Evolutionary conservation across 2,113 vertebrate genomes (phyloP).

Genomic region (Crotophaga sulcirostris): DNA sequence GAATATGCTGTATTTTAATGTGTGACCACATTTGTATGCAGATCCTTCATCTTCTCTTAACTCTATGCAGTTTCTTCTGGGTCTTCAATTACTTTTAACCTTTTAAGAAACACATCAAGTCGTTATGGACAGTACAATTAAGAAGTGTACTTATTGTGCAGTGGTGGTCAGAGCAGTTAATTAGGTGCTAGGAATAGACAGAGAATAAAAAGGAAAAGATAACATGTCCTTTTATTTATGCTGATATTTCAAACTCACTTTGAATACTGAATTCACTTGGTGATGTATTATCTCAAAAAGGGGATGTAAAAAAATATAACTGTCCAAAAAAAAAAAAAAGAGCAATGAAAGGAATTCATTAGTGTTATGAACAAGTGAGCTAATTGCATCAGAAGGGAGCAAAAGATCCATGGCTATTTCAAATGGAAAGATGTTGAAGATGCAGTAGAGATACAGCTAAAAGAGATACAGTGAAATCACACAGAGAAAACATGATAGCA

Average conservation of each 20-base stretch:
- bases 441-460: neutral
- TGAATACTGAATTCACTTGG: neutral
- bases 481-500: neutral
- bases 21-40: neutral
- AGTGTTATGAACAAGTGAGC: neutral
- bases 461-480: neutral
- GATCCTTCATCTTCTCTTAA: neutral
- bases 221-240: neutral
- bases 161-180: conserved; percentile 23
- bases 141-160: neutral
- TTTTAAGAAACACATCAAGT: neutral
- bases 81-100: conserved; percentile 1
- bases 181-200: neutral
- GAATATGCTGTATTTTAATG: neutral
- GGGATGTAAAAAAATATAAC: neutral
- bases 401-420: neutral
- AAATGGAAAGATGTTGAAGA: neutral
- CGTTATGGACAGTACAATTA: conserved; percentile 4
- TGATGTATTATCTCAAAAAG: neutral
- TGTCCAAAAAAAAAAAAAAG: neutral
- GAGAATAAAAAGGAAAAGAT: neutral
- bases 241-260: neutral
- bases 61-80: neutral
- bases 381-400: neutral
- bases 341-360: neutral